These are phyloP conservation scores for Enhydra lutris DNA, from an alignment of 2,113 vertebrate genomes.

Conservation along the genomic window DNA sequence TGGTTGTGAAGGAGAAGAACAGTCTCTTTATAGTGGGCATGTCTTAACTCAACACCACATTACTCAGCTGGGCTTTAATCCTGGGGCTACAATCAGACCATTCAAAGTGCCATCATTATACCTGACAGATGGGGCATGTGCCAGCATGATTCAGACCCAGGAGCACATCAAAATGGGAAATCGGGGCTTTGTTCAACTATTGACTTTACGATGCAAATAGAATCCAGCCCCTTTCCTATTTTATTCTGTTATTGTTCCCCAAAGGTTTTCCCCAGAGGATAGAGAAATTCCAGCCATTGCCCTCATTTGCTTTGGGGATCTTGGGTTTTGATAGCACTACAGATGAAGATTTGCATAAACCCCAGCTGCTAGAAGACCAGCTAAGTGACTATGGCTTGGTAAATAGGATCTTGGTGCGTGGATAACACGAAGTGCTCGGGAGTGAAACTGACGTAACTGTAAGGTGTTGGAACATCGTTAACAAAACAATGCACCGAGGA, in stretches of 20 bases:
- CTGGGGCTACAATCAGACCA: background rate
- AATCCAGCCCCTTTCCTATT: slow-evolving; percentile 41
- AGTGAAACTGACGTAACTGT: slow-evolving; percentile 27
- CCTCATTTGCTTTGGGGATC: slow-evolving; percentile 49
- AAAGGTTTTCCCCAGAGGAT: background rate
- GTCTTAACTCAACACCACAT: background rate
- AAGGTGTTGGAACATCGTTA: background rate
- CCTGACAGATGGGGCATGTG: background rate
- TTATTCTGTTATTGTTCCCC: slow-evolving; percentile 26
- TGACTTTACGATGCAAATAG: slow-evolving; percentile 59
- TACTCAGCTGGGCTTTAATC: background rate
- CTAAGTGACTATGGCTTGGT: slow-evolving; percentile 1
- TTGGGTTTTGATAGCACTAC: slow-evolving; percentile 21
- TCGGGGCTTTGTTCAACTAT: background rate
- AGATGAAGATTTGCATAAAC: slow-evolving; percentile 54
- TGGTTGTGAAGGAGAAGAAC: background rate
- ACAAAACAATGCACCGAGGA: background rate
- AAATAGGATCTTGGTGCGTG: slow-evolving; percentile 58
- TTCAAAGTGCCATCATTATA: background rate
- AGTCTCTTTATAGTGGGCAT: background rate
- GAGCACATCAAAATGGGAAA: slow-evolving; percentile 2
- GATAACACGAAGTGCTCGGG: background rate
- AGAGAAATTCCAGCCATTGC: background rate
- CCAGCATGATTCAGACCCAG: background rate
- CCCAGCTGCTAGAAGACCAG: background rate